phyloP scores from a whole-genome alignment of 2,888 invertebrate species.

The Andrena minutula region DNA sequence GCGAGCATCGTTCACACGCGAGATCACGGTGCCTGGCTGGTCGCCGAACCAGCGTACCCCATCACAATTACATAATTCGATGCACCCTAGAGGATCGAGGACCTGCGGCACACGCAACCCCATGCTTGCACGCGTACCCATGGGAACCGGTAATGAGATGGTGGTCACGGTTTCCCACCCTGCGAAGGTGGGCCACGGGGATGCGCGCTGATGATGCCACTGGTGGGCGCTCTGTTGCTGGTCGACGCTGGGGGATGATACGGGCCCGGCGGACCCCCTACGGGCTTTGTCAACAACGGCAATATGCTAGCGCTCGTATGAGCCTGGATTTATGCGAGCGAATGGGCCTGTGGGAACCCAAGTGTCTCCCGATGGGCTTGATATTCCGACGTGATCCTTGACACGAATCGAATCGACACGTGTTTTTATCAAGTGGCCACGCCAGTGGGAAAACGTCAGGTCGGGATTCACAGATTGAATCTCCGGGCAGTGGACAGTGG shows the following conservation, averaged over 20 bases:
- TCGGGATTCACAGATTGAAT: slow-evolving; percentile 6
- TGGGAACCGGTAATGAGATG: slow-evolving; percentile 85
- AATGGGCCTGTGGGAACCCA: slow-evolving; percentile 83
- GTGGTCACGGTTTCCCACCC: slow-evolving; percentile 84
- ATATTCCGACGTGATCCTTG: slow-evolving; percentile 44
- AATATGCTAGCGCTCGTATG: slow-evolving; percentile 82
- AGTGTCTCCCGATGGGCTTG: slow-evolving; percentile 45
- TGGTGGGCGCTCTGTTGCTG: slow-evolving; percentile 61
- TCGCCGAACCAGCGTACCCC: slow-evolving; percentile 63
- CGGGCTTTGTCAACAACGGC: slow-evolving; percentile 84
- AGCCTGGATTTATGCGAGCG: slow-evolving; percentile 67
- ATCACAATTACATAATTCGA: slow-evolving; percentile 83
- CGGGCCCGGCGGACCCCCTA: slow-evolving; percentile 77
- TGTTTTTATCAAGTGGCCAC: slow-evolving; percentile 57
- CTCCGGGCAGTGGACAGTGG: neutral
- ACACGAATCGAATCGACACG: slow-evolving; percentile 56
- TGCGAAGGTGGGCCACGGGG: slow-evolving; percentile 66
- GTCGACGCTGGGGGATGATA: slow-evolving; percentile 67
- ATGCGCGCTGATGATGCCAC: slow-evolving; percentile 45
- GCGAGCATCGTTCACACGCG: slow-evolving; percentile 77
- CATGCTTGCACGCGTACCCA: slow-evolving; percentile 78
- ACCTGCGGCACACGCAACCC: slow-evolving; percentile 76
- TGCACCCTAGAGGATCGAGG: slow-evolving; percentile 78
- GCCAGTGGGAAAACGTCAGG: slow-evolving; percentile 18
- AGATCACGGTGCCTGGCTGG: slow-evolving; percentile 62